Evolutionary conservation across 1,140 invertebrate species (phyloP), one percentile per base, ranked within the genome.

Genomic region (Steinernema feltiae): DNA sequence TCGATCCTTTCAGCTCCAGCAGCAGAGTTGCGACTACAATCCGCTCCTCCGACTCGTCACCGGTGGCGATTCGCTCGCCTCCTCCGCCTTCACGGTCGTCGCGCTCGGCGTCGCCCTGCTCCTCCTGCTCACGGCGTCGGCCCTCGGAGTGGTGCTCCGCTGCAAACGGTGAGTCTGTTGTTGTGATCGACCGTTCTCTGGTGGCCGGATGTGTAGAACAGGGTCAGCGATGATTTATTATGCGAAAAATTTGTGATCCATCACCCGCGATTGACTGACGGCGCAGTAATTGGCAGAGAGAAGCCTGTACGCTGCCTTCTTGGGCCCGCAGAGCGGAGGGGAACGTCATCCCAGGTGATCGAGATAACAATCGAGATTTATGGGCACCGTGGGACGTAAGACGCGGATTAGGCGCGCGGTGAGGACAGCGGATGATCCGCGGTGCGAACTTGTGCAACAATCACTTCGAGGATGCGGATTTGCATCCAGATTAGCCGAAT

Each of bases 141-240:
- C 24, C 53, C 53, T 63, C 15, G 53, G 53, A 7, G 53, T 63
- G 7, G 53, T 63, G 12, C 53, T 63, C 53, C 53, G 53, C 53
- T 63, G 53, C 24, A 7, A 21, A 3, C 7, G 53, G 53, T 63
- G 53, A 63, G 53, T 63, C 24, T 63, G 7, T 41, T 41, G 7
- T 41, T 41, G 7, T 7, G 35, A 41, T 41, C 35, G 35, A 41
- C 35, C 18, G 7, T 41, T 41, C 35, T 41, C 35, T 41, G 35
- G 35, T 7, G 12, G 53, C 12, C 24, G 12, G 53, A 63, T 63
- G 12, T 63, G 53, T 63, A 7, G 53, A 63, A 63, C 53, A 63
- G 53, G 53, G 53, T 63, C 53, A 63, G 53, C 53, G 53, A 63
- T 63, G 53, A 63, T 63, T 27, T 15, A 63, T 63, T 27, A 63